Evolutionary conservation across 2,888 invertebrate genomes (phyloP).

Genomic region (Parasteatoda lunata): DNA sequence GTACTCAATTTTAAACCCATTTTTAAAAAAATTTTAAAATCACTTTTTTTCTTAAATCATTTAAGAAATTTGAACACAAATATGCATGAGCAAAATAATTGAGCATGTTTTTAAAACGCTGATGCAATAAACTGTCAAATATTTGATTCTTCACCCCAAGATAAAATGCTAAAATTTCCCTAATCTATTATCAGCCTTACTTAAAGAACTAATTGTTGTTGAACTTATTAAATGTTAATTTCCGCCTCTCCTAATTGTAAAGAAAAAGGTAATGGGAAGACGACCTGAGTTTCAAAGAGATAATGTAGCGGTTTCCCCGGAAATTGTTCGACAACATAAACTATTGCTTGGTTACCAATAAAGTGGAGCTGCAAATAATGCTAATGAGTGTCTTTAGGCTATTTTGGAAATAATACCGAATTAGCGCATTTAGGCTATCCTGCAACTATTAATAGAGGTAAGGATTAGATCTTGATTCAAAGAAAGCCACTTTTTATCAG

Average conservation of each 20-base stretch:
- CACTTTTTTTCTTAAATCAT: too few species aligned
- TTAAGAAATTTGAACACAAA: too few species aligned
- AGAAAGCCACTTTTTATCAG: conserved; percentile 20
- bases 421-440: conserved; percentile 9
- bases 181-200: too few species aligned
- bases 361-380: conserved; percentile 27
- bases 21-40: too few species aligned
- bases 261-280: not conserved
- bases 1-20: too few species aligned
- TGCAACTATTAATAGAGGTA: conserved; percentile 34
- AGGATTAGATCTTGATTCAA: conserved; percentile 10
- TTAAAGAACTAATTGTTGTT: not conserved
- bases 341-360: conserved; percentile 20
- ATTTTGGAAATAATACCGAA: conserved; percentile 53
- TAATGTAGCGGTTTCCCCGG: not conserved
- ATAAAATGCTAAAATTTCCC: too few species aligned
- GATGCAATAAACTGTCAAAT: too few species aligned
- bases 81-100: too few species aligned
- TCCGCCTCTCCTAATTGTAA: not conserved
- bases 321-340: conserved; percentile 16
- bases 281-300: conserved; percentile 1
- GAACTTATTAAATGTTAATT: not conserved
- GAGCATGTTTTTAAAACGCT: too few species aligned
- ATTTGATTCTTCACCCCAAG: too few species aligned
- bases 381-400: conserved; percentile 39